These are phyloP conservation scores for Drosophila recens DNA, from an alignment of 2,888 invertebrate species.

Conservation along the genomic window DNA sequence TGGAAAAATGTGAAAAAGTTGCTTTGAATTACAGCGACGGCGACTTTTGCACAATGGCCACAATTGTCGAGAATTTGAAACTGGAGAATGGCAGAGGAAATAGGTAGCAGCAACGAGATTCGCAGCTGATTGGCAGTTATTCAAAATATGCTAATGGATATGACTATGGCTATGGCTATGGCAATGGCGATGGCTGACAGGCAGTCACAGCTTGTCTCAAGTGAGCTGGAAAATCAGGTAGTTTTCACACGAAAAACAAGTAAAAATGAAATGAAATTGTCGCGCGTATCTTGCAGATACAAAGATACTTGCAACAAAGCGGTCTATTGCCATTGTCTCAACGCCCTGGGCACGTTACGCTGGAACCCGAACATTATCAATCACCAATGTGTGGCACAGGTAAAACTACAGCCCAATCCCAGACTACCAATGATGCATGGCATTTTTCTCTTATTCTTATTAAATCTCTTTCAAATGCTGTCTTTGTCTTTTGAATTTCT, in stretches of 20 bases:
- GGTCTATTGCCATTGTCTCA: slow-evolving; percentile 33
- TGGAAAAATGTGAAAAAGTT: slow-evolving; percentile 32
- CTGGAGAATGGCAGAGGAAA: slow-evolving; percentile 35
- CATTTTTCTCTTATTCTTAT: slow-evolving; percentile 44
- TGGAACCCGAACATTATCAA: slow-evolving; percentile 65
- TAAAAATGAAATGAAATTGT: slow-evolving; percentile 32
- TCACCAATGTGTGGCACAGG: slow-evolving; percentile 63
- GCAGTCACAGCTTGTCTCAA: slow-evolving; percentile 37
- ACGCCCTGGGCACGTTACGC: slow-evolving; percentile 27
- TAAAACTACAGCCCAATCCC: slow-evolving; percentile 9
- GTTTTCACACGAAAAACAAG: slow-evolving; percentile 67
- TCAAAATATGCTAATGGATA: slow-evolving; percentile 62
- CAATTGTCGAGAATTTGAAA: slow-evolving; percentile 62
- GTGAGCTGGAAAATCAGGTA: slow-evolving; percentile 74
- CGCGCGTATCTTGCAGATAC: slow-evolving; percentile 64
- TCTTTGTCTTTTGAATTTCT: slow-evolving; percentile 44
- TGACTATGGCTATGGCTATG: neutral
- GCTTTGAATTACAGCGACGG: slow-evolving; percentile 64
- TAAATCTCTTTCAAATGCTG: slow-evolving; percentile 51
- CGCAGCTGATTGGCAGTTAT: slow-evolving; percentile 74
- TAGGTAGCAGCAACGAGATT: slow-evolving; percentile 42
- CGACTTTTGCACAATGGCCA: slow-evolving; percentile 65
- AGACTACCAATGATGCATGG: slow-evolving; percentile 46
- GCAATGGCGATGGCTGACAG: neutral
- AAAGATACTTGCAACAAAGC: slow-evolving; percentile 45